phyloP scores from a whole-genome alignment of 2,888 invertebrate species.

The Melolontha melolontha region DNA sequence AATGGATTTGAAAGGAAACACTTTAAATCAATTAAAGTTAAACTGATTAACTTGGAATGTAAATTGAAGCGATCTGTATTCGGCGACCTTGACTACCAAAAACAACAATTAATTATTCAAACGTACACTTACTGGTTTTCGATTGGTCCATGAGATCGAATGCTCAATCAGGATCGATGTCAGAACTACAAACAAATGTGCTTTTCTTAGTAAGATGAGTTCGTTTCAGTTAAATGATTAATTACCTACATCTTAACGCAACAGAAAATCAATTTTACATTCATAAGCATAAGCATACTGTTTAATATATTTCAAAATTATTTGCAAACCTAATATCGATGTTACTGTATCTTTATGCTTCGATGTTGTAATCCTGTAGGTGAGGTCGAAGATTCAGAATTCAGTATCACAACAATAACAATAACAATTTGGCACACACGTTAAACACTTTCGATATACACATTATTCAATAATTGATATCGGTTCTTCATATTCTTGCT shows the following conservation, averaged over 20 bases:
- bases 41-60: not conserved
- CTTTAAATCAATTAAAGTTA: too few species aligned
- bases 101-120: conserved; percentile 31
- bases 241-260: conserved; percentile 6
- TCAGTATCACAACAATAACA: conserved; percentile 28
- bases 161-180: conserved; percentile 9
- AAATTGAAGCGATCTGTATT: conserved; percentile 7
- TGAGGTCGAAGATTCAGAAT: not conserved
- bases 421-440: conserved; percentile 32
- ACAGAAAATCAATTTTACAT: conserved; percentile 16
- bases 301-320: not conserved
- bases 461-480: not conserved
- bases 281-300: not conserved
- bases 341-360: not conserved
- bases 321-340: not conserved
- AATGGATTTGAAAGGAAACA: too few species aligned
- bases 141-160: conserved; percentile 9
- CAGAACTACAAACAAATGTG: not conserved
- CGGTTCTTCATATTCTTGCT: too few species aligned
- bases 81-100: conserved; percentile 20
- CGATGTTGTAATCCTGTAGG: conserved; percentile 1
- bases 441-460: conserved; percentile 16
- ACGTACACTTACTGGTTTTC: conserved; percentile 8
- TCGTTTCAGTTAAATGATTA: conserved; percentile 7
- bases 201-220: not conserved